A percentile compares a stretch with the other conserved stretches of the same genome.
phyloP scores from a whole-genome alignment of 92 coral and sea anemone genomes.

The Paragorgia papillata region DNA sequence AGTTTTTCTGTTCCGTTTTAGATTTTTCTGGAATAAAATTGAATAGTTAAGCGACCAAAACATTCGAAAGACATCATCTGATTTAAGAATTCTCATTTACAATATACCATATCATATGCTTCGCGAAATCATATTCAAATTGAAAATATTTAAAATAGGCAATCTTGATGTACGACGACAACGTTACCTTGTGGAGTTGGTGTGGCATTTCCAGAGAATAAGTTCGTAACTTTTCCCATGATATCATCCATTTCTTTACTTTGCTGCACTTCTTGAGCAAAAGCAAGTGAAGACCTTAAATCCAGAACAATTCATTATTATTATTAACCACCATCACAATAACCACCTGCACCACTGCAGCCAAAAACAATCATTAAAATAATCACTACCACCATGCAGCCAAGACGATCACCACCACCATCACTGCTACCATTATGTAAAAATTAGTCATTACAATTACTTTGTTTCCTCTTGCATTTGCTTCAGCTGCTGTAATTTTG shows the following conservation, averaged over 20 bases:
- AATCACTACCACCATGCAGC: too few species aligned
- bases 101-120: background rate
- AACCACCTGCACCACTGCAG: too few species aligned
- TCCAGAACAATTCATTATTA: too few species aligned
- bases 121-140: too few species aligned
- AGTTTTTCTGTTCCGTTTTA: slow-evolving; percentile 1
- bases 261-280: slow-evolving; percentile 93
- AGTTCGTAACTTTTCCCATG: slow-evolving; percentile 80
- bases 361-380: too few species aligned
- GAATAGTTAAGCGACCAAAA: background rate
- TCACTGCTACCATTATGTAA: too few species aligned
- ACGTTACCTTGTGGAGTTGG: background rate
- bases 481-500: slow-evolving; percentile 83
- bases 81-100: background rate
- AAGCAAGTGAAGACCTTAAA: slow-evolving; percentile 85
- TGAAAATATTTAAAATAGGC: too few species aligned
- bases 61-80: background rate
- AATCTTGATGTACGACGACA: too few species aligned
- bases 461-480: slow-evolving; percentile 98
- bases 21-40: slow-evolving; percentile 24
- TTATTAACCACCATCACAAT: too few species aligned
- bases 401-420: too few species aligned
- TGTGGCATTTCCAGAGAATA: slow-evolving; percentile 58
- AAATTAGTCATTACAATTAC: too few species aligned
- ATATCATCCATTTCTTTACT: slow-evolving; percentile 94